Evolutionary conservation across 1,140 invertebrate genomes (phyloP), one percentile per base, ranked within the genome.

Genomic region (Psilanteris sp.): DNA sequence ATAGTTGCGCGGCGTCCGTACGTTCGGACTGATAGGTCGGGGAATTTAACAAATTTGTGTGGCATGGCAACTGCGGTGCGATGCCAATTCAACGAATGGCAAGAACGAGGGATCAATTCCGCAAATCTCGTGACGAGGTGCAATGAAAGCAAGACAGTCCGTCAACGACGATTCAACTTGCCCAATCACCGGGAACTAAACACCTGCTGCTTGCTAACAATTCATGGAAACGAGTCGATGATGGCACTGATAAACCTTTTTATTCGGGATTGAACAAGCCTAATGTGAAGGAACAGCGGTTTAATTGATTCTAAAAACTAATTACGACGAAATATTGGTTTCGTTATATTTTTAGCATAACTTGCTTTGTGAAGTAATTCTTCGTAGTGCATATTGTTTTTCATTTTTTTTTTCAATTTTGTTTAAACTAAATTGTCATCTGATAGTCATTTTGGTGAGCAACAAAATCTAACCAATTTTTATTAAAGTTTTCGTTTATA

Each of bases 91-190:
- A 46, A 46, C 43, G 54, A 55, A 62, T 24, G 24, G 4, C 15
- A 55, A 43, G 37, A 41, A 46, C 9, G 18, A 54, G 48, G 39
- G 54, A 59, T 61, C 61, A 52, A 66, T 66, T 36, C 27, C 32
- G 46, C 6, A 32, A 48, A 61, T 67, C 14, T 74, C 71, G 71
- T 74, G 71, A 67, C 71, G 22, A 67, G 27, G 39, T 8, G 62
- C 62, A 74, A 74, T 74, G 71, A 74, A 74, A 48, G 46, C 48
- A 32, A 62, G 18, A 39, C 16, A n/a, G n/a, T n/a, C 20, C 50
- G 37, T 52, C 59, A 32, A 31, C 61, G 32, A 54, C 71, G 55
- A 62, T 67, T 52, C 31, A 61, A 48, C 61, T 67, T 55, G 46
- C 37, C 48, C 71, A 62, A 61, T 74, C 71, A 64, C 36, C 41